Conservation (phyloP, 92 coral and sea anemone genomes). For the Epizoanthus rinbou region DNA sequence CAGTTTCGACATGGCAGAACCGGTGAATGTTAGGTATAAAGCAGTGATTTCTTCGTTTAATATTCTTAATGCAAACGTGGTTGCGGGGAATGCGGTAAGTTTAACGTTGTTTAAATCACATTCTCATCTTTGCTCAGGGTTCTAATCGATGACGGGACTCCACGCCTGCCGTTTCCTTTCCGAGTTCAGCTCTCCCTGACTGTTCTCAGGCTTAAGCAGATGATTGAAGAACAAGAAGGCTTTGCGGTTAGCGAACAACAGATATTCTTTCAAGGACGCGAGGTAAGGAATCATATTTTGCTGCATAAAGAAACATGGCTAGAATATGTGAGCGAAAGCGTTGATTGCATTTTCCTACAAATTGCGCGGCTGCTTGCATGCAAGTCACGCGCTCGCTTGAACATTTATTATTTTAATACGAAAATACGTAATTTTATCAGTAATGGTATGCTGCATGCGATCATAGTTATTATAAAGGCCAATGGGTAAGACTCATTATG, state of each 20-base stretch:
- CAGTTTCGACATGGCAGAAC: conserved; percentile 65
- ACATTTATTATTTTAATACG: neutral
- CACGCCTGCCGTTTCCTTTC: conserved; percentile 89
- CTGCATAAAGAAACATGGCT: conserved; percentile 28
- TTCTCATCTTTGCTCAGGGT: conserved; percentile 64
- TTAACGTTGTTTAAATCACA: conserved; percentile 36
- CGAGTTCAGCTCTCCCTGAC: conserved; percentile 89
- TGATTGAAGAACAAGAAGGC: conserved; percentile 98
- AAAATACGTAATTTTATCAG: neutral
- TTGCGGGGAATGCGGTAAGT: conserved; percentile 49
- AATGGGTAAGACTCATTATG: no score
- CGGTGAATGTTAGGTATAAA: conserved; percentile 82
- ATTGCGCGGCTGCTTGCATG: conserved; percentile 10
- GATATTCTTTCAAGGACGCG: conserved; percentile 84
- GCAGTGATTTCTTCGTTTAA: conserved; percentile 35
- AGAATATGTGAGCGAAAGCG: conserved; percentile 33
- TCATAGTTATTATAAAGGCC: no score
- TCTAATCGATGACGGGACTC: conserved; percentile 98
- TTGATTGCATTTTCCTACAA: conserved; percentile 20
- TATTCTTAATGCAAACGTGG: neutral
- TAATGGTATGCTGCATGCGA: no score
- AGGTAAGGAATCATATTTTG: conserved; percentile 65
- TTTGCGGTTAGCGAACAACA: conserved; percentile 93
- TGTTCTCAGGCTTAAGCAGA: conserved; percentile 88
- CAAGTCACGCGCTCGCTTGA: conserved; percentile 43